These are phyloP conservation scores for Ligdia adustata DNA, from an alignment of 2,888 invertebrate species.

Conservation along the genomic window DNA sequence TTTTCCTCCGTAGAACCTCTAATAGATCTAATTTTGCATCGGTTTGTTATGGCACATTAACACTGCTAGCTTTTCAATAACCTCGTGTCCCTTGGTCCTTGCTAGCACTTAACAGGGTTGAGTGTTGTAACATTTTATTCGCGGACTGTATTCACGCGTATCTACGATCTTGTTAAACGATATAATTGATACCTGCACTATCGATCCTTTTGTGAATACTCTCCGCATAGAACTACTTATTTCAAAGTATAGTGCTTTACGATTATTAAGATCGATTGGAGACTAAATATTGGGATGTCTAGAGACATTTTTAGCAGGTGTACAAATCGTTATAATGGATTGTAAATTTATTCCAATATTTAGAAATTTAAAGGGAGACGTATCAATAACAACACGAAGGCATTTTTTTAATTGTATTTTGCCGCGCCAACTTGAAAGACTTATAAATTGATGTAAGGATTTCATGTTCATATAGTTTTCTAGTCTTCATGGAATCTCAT, in stretches of 20 bases:
- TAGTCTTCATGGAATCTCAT: slow-evolving; percentile 83
- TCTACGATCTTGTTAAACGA: slow-evolving; percentile 27
- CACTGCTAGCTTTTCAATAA: slow-evolving; percentile 70
- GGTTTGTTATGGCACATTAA: slow-evolving; percentile 64
- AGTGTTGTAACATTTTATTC: slow-evolving; percentile 74
- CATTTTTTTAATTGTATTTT: slow-evolving; percentile 79
- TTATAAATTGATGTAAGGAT: slow-evolving; percentile 79
- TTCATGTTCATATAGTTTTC: slow-evolving; percentile 83
- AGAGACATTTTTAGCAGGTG: slow-evolving; percentile 72
- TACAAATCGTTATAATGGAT: slow-evolving; percentile 78
- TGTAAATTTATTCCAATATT: slow-evolving; percentile 80
- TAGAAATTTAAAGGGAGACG: slow-evolving; percentile 68
- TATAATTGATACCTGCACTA: slow-evolving; percentile 25
- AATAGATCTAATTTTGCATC: slow-evolving; percentile 66
- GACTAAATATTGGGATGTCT: slow-evolving; percentile 77
- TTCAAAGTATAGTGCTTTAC: slow-evolving; percentile 63
- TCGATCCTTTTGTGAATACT: slow-evolving; percentile 52
- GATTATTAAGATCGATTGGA: slow-evolving; percentile 63
- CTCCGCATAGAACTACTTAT: slow-evolving; percentile 53
- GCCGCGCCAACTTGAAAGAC: slow-evolving; percentile 81
- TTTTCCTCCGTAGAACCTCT: slow-evolving; percentile 54
- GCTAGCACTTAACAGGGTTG: slow-evolving; percentile 78
- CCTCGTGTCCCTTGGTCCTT: slow-evolving; percentile 80
- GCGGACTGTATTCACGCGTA: slow-evolving; percentile 62
- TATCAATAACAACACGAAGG: slow-evolving; percentile 68